Conservation (phyloP, 2,888 invertebrate species). For the Clepsis dumicolana region DNA sequence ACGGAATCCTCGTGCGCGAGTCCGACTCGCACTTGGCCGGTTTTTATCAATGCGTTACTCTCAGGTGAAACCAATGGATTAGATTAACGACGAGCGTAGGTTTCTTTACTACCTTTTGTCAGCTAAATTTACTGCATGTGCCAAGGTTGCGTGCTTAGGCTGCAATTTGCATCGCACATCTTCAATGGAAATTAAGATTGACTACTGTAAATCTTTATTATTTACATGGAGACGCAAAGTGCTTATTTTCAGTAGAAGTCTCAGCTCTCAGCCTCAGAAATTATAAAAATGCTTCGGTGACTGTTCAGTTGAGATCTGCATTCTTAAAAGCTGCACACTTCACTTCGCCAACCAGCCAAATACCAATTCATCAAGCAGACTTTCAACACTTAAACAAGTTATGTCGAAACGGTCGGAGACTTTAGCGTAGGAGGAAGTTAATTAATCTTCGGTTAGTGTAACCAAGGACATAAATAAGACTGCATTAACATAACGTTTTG, state of each 20-base stretch:
- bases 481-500: slow-evolving; percentile 34
- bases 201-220: too few species aligned
- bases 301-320: background rate
- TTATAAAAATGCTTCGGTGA: background rate
- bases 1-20: too few species aligned
- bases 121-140: background rate
- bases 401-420: slow-evolving; percentile 26
- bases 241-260: background rate
- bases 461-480: slow-evolving; percentile 29
- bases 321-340: background rate
- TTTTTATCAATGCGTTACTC: background rate
- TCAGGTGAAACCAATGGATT: background rate
- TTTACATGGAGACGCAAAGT: too few species aligned
- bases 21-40: too few species aligned
- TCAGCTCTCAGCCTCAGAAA: background rate
- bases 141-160: background rate
- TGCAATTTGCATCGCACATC: too few species aligned
- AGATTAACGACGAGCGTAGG: background rate
- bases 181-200: background rate
- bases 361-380: slow-evolving; percentile 5
- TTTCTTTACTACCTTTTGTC: background rate
- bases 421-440: slow-evolving; percentile 36
- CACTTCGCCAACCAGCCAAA: background rate
- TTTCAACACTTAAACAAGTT: slow-evolving; percentile 19
- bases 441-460: slow-evolving; percentile 27